Evolutionary conservation across 2,888 invertebrate genomes (phyloP).

Genomic region (Drosophila aldrichi): DNA sequence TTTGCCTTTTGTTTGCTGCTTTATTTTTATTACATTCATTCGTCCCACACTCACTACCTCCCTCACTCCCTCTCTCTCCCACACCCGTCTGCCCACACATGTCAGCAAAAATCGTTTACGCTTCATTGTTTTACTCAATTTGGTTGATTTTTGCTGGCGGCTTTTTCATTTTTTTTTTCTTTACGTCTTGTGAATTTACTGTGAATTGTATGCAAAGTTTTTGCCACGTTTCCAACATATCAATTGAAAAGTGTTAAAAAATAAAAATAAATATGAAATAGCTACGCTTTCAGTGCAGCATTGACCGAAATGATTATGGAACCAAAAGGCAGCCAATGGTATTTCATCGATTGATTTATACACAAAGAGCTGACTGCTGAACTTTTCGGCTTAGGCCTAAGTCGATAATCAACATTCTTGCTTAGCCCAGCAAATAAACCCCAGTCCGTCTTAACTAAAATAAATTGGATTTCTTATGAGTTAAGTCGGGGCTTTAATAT

Average conservation of each 20-base stretch:
- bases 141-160: slow-evolving; percentile 57
- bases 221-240: slow-evolving; percentile 37
- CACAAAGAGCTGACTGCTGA: slow-evolving; percentile 4
- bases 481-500: no score
- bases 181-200: slow-evolving; percentile 42
- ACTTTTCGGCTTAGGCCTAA: slow-evolving; percentile 47
- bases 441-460: not conserved
- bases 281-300: slow-evolving; percentile 36
- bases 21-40: slow-evolving; percentile 64
- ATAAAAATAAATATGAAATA: slow-evolving; percentile 42
- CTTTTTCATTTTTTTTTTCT: slow-evolving; percentile 38
- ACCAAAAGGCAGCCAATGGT: slow-evolving; percentile 41
- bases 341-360: slow-evolving; percentile 31
- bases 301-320: slow-evolving; percentile 50
- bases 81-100: slow-evolving; percentile 24
- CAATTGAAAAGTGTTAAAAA: slow-evolving; percentile 58
- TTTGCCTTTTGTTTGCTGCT: slow-evolving; percentile 70
- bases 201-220: slow-evolving; percentile 41
- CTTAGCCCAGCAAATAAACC: slow-evolving; percentile 13
- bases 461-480: slow-evolving; percentile 1
- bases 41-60: not conserved
- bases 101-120: slow-evolving; percentile 79
- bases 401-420: slow-evolving; percentile 61
- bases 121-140: slow-evolving; percentile 80
- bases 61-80: not conserved